phyloP scores from a whole-genome alignment of 2,797 vertebrate species.

The Simalia tracyae region DNA sequence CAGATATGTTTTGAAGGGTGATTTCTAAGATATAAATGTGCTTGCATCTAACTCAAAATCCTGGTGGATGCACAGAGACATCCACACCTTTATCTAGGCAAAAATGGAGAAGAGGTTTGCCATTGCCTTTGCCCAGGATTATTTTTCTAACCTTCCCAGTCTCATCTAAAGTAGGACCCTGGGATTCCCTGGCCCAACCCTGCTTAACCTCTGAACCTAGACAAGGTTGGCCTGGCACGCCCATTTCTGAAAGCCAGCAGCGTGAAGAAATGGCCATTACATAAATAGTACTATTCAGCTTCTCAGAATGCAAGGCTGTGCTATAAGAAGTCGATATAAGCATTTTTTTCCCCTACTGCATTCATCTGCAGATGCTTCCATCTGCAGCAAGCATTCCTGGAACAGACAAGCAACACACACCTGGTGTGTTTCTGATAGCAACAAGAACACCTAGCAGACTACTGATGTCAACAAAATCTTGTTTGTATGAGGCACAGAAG shows the following conservation, averaged over 20 bases:
- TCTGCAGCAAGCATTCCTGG: neutral
- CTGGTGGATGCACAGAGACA: neutral
- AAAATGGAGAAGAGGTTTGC: neutral
- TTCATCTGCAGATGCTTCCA: neutral
- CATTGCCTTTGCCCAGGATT: neutral
- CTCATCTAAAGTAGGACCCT: neutral
- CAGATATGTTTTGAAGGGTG: neutral
- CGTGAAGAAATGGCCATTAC: neutral
- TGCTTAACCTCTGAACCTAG: neutral
- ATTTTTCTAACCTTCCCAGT: neutral
- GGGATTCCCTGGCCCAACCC: neutral
- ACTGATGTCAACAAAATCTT: constrained; percentile 2
- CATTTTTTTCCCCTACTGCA: neutral
- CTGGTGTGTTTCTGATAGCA: constrained; percentile 16
- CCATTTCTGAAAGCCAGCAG: neutral
- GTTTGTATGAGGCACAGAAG: constrained; percentile 8
- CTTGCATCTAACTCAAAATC: neutral
- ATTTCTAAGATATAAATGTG: neutral
- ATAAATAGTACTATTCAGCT: neutral
- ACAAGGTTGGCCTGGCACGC: neutral
- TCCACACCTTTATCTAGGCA: neutral
- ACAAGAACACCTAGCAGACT: neutral
- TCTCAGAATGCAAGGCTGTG: neutral
- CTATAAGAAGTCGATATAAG: neutral
- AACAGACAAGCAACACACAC: neutral